A percentile compares a stretch with the other conserved stretches of the same genome.
phyloP scores from a whole-genome alignment of 2,888 invertebrate genomes.

The Dicranocentrus wangi region DNA sequence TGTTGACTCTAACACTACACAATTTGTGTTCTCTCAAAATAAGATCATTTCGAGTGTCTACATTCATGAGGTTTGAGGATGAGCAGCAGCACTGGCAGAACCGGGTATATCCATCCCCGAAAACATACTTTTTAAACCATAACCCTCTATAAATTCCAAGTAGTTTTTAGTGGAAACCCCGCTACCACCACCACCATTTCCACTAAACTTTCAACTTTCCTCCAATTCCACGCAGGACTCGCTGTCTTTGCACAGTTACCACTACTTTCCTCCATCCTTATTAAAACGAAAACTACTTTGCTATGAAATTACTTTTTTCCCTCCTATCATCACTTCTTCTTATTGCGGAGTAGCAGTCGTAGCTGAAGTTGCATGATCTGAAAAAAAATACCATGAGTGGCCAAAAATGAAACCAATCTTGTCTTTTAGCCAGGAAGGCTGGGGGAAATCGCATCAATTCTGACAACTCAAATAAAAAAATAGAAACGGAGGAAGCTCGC shows the following conservation, averaged over 20 bases:
- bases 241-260: too few relatives aligned
- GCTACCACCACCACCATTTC: too few relatives aligned
- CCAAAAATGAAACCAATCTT: constrained; percentile 25
- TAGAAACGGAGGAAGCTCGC: neutral
- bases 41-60: neutral
- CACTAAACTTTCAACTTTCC: too few relatives aligned
- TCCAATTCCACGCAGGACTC: too few relatives aligned
- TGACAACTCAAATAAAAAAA: constrained; percentile 9
- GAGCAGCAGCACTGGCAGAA: too few relatives aligned
- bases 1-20: constrained; percentile 4
- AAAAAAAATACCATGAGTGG: neutral
- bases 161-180: too few relatives aligned
- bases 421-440: neutral
- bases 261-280: too few relatives aligned
- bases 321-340: neutral
- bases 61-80: too few relatives aligned
- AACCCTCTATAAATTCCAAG: neutral
- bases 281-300: constrained; percentile 7
- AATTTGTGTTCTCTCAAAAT: constrained; percentile 16
- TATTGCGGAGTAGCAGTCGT: neutral
- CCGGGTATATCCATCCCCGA: neutral
- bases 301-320: constrained; percentile 16
- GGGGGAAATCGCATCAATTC: constrained; percentile 11
- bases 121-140: neutral
- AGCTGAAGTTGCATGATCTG: constrained; percentile 12